A percentile compares a stretch with the other conserved stretches of the same genome.
Conservation (phyloP, 2,888 invertebrate genomes). For the Hoplodrina blanda region DNA sequence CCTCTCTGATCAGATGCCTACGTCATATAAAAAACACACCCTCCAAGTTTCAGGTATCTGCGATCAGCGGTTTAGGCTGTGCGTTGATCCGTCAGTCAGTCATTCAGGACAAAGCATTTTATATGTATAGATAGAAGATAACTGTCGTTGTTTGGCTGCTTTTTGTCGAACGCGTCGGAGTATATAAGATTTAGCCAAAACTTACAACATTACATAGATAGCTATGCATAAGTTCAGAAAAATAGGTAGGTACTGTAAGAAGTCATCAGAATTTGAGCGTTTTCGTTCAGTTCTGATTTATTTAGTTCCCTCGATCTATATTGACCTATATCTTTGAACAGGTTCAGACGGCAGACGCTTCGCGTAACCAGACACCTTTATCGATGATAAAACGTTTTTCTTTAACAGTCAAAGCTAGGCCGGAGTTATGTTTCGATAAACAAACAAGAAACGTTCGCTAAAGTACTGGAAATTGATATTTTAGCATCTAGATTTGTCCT, state of each 20-base stretch:
- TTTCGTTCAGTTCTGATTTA: not conserved
- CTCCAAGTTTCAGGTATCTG: too few species aligned
- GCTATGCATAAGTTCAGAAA: not conserved
- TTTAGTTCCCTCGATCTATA: not conserved
- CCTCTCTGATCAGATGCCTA: too few species aligned
- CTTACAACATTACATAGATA: not conserved
- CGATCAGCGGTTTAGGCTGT: too few species aligned
- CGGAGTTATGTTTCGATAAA: constrained; percentile 4
- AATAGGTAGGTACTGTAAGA: not conserved
- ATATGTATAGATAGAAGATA: too few species aligned
- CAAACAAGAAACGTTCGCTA: constrained; percentile 8
- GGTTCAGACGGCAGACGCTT: constrained; percentile 1
- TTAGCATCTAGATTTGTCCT: not conserved
- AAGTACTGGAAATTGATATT: constrained; percentile 14
- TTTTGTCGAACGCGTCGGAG: too few species aligned
- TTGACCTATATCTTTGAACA: constrained; percentile 8
- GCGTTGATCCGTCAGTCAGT: too few species aligned
- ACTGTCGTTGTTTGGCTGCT: too few species aligned
- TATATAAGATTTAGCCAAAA: too few species aligned
- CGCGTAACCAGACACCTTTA: constrained; percentile 16
- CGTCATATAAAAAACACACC: too few species aligned
- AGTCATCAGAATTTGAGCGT: not conserved
- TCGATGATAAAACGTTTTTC: constrained; percentile 14
- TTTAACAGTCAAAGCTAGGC: constrained; percentile 9
- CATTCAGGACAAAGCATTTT: too few species aligned